Percentiles rank a stretch among this genome's conserved stretches.
phyloP scores from a whole-genome alignment of 2,797 vertebrate genomes.

The Tamandua tetradactyla region DNA sequence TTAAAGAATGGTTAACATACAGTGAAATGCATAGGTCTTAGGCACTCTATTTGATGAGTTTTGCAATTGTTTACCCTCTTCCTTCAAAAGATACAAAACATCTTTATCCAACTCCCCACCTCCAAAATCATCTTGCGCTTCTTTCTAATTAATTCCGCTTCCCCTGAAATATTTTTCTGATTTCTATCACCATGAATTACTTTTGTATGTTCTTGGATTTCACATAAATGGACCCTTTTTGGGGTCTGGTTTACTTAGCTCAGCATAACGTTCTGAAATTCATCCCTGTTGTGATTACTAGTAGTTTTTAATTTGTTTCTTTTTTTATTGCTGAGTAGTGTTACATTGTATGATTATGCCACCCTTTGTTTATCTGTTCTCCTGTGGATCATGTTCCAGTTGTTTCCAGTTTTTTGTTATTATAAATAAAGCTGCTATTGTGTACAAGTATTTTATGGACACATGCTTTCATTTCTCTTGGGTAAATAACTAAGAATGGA shows the following conservation, averaged over 20 bases:
- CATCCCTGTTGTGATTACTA: background rate
- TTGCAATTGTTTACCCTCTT: background rate
- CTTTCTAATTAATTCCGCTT: background rate
- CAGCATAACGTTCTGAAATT: background rate
- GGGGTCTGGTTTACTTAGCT: background rate
- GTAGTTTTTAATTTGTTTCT: background rate
- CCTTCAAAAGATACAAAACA: background rate
- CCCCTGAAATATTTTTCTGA: background rate
- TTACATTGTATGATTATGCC: background rate
- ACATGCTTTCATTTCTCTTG: background rate
- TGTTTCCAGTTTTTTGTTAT: background rate
- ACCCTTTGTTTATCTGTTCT: background rate
- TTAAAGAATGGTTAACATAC: background rate
- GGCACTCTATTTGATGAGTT: background rate
- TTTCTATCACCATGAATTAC: background rate
- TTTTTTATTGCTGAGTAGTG: background rate
- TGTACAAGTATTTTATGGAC: background rate
- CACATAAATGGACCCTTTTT: background rate
- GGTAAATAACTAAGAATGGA: background rate
- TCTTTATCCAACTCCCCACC: background rate
- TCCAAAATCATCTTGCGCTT: background rate
- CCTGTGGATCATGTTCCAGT: background rate
- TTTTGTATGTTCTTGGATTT: background rate
- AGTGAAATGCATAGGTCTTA: background rate
- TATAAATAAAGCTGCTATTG: background rate